Percentiles rank a stretch among this genome's conserved stretches.
Evolutionary conservation across 2,113 vertebrate genomes (phyloP).

Genomic region (Hyperoodon ampullatus): DNA sequence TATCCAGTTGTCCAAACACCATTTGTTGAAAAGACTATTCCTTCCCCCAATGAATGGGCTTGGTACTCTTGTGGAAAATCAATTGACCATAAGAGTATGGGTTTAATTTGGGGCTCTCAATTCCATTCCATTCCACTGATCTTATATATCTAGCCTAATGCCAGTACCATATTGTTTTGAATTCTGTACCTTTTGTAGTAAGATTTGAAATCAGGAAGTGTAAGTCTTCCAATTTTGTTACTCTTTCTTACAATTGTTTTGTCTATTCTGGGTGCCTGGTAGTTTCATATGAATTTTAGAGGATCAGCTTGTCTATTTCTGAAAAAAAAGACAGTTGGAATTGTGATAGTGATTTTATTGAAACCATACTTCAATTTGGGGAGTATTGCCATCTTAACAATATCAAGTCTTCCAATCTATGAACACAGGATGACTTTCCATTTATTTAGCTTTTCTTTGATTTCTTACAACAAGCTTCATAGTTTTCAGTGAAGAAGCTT

Average conservation of each 20-base stretch:
- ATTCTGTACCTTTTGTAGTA: background rate
- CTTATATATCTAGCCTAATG: background rate
- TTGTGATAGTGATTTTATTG: background rate
- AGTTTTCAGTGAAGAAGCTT: background rate
- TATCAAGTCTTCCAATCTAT: background rate
- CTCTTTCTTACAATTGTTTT: background rate
- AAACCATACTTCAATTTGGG: background rate
- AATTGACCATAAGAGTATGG: background rate
- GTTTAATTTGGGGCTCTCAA: background rate
- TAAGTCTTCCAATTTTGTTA: background rate
- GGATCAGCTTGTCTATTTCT: background rate
- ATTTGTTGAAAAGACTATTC: background rate
- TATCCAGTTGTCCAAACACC: background rate
- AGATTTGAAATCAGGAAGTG: background rate
- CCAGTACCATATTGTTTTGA: background rate
- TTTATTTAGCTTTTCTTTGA: background rate
- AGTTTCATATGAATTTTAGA: background rate
- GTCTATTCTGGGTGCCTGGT: background rate
- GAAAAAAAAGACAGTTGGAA: fast-evolving
- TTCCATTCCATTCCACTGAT: background rate
- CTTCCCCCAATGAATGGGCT: background rate
- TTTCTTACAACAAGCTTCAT: background rate
- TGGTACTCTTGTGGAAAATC: background rate
- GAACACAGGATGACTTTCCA: background rate
- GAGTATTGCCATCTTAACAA: background rate